Percentiles rank a stretch among this genome's conserved stretches.
Evolutionary conservation across 2,113 vertebrate species (phyloP).

Genomic region (Myrmecobius fasciatus): DNA sequence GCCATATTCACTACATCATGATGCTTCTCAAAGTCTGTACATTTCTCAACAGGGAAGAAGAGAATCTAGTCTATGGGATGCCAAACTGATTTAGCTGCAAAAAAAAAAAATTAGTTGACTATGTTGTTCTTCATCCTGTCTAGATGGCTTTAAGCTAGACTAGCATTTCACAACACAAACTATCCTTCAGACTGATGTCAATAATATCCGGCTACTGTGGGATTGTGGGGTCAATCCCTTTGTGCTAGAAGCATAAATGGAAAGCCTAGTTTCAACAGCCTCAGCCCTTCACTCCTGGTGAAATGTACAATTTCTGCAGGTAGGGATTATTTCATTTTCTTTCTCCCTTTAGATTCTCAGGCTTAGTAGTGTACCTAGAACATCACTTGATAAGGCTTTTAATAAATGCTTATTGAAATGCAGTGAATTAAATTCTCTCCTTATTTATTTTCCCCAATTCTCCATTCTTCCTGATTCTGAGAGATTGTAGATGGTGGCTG

Average conservation of each 20-base stretch:
- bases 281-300: background rate
- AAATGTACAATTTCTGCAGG: background rate
- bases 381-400: background rate
- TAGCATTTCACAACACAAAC: background rate
- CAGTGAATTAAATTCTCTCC: background rate
- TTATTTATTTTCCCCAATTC: background rate
- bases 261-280: background rate
- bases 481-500: constrained; percentile 30
- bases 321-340: background rate
- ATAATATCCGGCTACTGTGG: background rate
- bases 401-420: background rate
- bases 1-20: background rate
- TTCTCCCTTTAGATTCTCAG: background rate
- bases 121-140: background rate
- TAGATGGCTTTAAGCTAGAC: background rate
- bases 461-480: constrained; percentile 31
- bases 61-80: background rate
- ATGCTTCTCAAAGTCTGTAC: background rate
- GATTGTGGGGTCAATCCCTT: background rate
- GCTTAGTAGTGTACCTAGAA: background rate
- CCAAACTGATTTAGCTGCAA: background rate
- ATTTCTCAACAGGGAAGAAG: background rate
- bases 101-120: background rate
- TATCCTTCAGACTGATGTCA: background rate
- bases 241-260: background rate